A percentile compares a stretch with the other conserved stretches of the same genome.
Evolutionary conservation across 2,888 invertebrate species (phyloP).

Genomic region (Eupithecia pulchellata): DNA sequence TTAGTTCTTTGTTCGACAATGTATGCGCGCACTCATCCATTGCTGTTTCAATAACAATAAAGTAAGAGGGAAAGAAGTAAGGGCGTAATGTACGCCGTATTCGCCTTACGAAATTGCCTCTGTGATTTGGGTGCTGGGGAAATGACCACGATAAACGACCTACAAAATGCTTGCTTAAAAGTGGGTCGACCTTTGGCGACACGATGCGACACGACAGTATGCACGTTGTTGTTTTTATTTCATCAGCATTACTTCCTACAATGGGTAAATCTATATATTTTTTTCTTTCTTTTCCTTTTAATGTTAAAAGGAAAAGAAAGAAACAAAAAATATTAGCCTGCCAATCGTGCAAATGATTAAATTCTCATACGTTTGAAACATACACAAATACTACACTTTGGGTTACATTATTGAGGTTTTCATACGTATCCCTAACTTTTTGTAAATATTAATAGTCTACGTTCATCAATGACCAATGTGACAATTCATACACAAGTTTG

Average conservation of each 20-base stretch:
- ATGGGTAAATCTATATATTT: not conserved
- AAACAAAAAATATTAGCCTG: no score
- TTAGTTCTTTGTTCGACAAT: constrained; percentile 43
- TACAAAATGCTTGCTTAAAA: constrained; percentile 72
- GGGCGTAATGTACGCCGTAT: constrained; percentile 34
- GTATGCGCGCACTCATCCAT: constrained; percentile 59
- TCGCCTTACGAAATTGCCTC: constrained; percentile 33
- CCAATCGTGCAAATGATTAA: not conserved
- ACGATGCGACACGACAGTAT: constrained; percentile 46
- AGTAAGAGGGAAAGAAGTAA: constrained; percentile 23
- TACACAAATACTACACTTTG: no score
- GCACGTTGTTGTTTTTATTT: not conserved
- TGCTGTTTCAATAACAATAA: constrained; percentile 46
- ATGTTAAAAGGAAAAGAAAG: no score
- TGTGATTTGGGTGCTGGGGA: constrained; percentile 55
- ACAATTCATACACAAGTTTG: no score
- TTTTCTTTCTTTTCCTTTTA: not conserved
- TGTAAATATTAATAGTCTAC: no score
- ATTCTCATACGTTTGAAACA: no score
- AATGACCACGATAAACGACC: constrained; percentile 75
- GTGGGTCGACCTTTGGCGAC: constrained; percentile 69
- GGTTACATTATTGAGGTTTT: no score
- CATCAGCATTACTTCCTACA: not conserved
- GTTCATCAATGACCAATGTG: no score
- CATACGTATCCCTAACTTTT: no score